Base-by-base conservation (phyloP, 2,797 vertebrate genomes). In the Sphenopsis melanotis region DNA sequence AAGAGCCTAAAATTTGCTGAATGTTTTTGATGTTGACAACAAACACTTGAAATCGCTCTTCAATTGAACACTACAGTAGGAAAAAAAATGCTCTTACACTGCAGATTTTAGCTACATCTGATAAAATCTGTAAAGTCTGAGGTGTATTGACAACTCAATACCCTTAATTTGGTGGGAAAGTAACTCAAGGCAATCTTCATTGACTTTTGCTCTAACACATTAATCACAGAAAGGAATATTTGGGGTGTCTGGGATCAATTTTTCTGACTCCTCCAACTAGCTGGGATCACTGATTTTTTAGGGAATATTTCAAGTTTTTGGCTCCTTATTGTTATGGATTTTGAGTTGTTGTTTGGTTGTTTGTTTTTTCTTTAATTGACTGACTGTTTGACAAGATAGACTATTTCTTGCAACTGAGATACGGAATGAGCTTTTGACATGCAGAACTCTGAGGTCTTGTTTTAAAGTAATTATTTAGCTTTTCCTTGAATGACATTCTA, bases 401-500 rank as follows among this genome's bases (percentile, higher is more conserved):
- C 27, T 74, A 46, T 87, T 83, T 78, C 55, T 55, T 61, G 49
- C 46, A 57, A 21, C 39, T 78, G 64, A 84, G 63, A 37, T 14
- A 66, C 12, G 29, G 57, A 94, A 78, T 61, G 50, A 85, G 69
- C 39, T 83, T 90, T 75, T 89, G 69, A 87, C 78, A 57, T 61
- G 56, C 53, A 86, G 75, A 79, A 56, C 27, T 70, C 64, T 71
- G 53, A 91, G 55, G 76, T 71, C 69, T 79, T 71, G 29, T 87
- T 93, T 86, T 55, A 78, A 68, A 91, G 69, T 88, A 89, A 86
- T 94, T 87, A 80, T 88, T 88, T 94, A 47, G 59, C 50, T 92
- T 85, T 83, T 68, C 11, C 52, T 92, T 72, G 78, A 95, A 55
- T 69, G 68, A 27, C 63, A 83, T 29, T 77, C 22, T 68, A 30